Base-by-base conservation (phyloP, 2,797 vertebrate genomes). In the Danio albolineatus region DNA sequence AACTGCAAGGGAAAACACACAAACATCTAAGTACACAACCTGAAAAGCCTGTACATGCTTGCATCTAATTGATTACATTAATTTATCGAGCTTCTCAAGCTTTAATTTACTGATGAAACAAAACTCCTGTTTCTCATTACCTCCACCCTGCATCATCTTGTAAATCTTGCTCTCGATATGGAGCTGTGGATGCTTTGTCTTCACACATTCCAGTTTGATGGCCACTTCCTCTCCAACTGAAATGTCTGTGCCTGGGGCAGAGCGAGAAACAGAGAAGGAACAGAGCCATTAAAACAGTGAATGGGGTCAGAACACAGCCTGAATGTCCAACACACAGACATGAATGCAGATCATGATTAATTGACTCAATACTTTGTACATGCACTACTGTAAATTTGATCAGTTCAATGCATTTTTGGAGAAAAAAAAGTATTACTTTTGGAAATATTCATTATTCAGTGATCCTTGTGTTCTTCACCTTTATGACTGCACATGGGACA, bases 121-220 rank as follows among this genome's bases (percentile, higher is more conserved):
- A 53, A 78, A n/a, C 17, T n/a, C 46, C 36, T 1, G 0, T 62
- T 28, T 51, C 70, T 80, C 5, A 16, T 88, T 85, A 96, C 97
- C 97, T 96, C 97, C 97, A 87, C 97, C 97, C 90, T 98, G 97
- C 97, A 98, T 98, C 96, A 98, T 98, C 90, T 98, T 98, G 94
- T 98, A 98, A 92, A 98, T 98, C 93, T 98, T 98, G 95, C 97
- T 97, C 91, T 97, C 96, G 1, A 97, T 97, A 88, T 97, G 96
- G 46, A 97, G 95, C 86, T 97, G 96, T 86, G 97, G 97, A 88
- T 98, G 97, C 90, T 98, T 98, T 39, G 97, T 98, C 93, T 98
- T 98, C 87, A 98, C 97, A 91, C 97, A 98, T 94, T 98, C 97
- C 84, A 98, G 90, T 88, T 98, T 98, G 90, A 98, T 98, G 69